Evolutionary conservation across 2,113 vertebrate species (phyloP), one percentile per base, ranked within the genome.

Genomic region (Peucedramus taeniatus): DNA sequence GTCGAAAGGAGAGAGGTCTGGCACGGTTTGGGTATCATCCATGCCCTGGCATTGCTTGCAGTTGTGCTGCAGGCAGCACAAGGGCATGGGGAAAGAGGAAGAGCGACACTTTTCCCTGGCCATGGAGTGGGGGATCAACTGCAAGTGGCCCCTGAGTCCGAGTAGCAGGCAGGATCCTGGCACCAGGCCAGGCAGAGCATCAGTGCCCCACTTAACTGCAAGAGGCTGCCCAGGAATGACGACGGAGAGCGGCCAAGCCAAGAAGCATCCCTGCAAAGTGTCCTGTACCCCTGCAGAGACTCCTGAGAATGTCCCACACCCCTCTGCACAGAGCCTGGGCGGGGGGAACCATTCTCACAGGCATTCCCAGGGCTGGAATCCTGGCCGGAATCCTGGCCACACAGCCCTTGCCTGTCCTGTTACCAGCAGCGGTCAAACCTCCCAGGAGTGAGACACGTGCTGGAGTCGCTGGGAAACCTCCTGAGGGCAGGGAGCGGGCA

Each of bases 151-250:
- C 84, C 78, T 5, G 1, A 66, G 68, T 42, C n/a, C 0, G 1
- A 68, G 79, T 2, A 70, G 5, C 76, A 77, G 50, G 86, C 75
- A 86, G 66, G 71, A 61, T 57, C 26, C 79, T 94, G 92, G 92
- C 90, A 22, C 1, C 10, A 17, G 53, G 75, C 90, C 95, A 94
- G 66, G 63, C 54, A 83, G 27, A 72, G 57, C 75, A 95, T 88
- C 95, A 89, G 90, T 83, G 96, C 81, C 93, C 93, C 93, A 94
- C 56, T 95, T 96, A 93, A 92, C 65, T 7, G 81, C 77, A 70
- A 87, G 81, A 86, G 51, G 64, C 80, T 94, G 93, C 93, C 72
- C n/a, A 17, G 75, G 83, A 77, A 74, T 45, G 72, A 89, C 3
- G 3, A 81, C 14, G 30, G 56, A 65, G 77, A 80, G 59, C 14